Percentiles rank a stretch among this genome's conserved stretches.
These are phyloP conservation scores for Lasioglossum lativentre DNA, from an alignment of 2,888 invertebrate species.

Conservation along the genomic window DNA sequence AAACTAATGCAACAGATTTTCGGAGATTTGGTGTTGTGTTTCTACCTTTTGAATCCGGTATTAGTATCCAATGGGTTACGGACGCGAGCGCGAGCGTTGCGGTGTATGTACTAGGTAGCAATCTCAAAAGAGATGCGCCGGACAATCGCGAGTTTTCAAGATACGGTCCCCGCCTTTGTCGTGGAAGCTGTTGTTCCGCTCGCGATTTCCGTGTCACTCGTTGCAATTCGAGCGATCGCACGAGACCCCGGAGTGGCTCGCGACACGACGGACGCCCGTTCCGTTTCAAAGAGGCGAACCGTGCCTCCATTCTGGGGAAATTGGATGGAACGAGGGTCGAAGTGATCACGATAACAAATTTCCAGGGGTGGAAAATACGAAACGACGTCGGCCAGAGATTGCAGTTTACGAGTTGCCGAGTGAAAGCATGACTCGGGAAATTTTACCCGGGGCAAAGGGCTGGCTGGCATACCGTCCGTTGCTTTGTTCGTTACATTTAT, in stretches of 20 bases:
- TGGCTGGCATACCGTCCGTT: background rate
- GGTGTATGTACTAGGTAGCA: background rate
- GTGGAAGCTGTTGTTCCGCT: background rate
- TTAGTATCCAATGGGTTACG: background rate
- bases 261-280: constrained; percentile 20
- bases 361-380: constrained; percentile 52
- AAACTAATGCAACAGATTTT: too few relatives aligned
- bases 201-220: constrained; percentile 29
- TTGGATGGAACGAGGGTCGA: constrained; percentile 60
- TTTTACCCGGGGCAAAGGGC: constrained; percentile 17
- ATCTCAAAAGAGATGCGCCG: background rate
- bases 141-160: constrained; percentile 11
- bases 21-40: background rate
- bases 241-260: background rate
- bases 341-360: constrained; percentile 65
- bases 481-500: constrained; percentile 33
- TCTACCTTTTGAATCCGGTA: background rate
- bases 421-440: constrained; percentile 34
- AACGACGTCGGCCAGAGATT: constrained; percentile 54
- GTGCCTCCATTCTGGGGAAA: constrained; percentile 44
- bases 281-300: constrained; percentile 21
- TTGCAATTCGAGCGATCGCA: constrained; percentile 29
- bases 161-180: constrained; percentile 4
- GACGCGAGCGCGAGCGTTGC: background rate
- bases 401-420: constrained; percentile 57